Base-by-base conservation (phyloP, 1,140 invertebrate species). In the Drosophila arawakana region DNA sequence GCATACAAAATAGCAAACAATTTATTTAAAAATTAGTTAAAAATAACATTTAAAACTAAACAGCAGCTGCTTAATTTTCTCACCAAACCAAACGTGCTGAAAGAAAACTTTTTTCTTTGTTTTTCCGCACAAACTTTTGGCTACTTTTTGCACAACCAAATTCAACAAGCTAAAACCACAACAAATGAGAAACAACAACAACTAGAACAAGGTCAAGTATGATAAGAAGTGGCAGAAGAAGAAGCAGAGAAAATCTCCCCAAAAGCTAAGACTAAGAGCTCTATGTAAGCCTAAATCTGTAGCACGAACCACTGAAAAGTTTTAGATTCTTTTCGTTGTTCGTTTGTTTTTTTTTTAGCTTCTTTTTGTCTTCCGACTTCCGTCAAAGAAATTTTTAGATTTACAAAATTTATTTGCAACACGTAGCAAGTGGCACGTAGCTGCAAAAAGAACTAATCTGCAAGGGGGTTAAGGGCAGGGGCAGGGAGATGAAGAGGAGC, bases 391-490 rank as follows among this genome's bases (percentile, higher is more conserved):
- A 59, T 66, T 58, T 72, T 58, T 50, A 67, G 55, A 67, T 73
- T 67, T 73, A 21, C 54, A 59, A 67, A 73, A 67, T 44, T 34
- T 66, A 59, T 67, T 73, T 73, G 62, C 70, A 67, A 73, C 62
- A 73, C 62, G 70, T 73, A 70, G 46, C 62, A 66, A 10, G 11
- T 47, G 15, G 30, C 15, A 39, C 15, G 11, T 43, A 67, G 41
- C 41, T 30, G 2, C 25, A 30, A 30, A 30, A 30, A 30, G 25
- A 30, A 68, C 52, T 21, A 21, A 49, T 13, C 30, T 15, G 11
- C 6, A 8, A 9, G 9, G 35, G 50, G 6, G 15, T 6, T 37
- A 43, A 43, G 0, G 41, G n/a, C 2, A 43, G n/a, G 41, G 37
- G 8, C 37, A 39, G 37, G 44, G 2, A 8, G 25, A 10, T 30